phyloP scores from a whole-genome alignment of 2,888 invertebrate genomes.

The Drosophila rellima region DNA sequence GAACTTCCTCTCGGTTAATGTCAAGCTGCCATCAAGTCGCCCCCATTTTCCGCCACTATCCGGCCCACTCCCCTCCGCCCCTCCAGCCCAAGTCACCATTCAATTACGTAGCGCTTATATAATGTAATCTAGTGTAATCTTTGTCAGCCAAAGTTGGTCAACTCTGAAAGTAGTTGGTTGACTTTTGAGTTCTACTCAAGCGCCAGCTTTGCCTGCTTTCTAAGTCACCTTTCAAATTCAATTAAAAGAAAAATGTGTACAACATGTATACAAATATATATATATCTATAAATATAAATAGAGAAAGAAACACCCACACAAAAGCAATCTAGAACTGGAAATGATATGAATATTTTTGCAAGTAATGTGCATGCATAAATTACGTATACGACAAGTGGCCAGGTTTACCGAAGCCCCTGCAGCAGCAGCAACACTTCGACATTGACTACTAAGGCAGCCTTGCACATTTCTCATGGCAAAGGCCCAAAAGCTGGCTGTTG shows the following conservation, averaged over 20 bases:
- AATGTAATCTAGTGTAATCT: conserved; percentile 69
- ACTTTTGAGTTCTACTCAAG: conserved; percentile 66
- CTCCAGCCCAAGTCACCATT: conserved; percentile 20
- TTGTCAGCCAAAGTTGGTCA: conserved; percentile 71
- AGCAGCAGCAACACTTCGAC: conserved; percentile 22
- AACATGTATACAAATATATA: conserved; percentile 21
- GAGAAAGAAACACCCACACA: conserved; percentile 54
- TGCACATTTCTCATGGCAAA: conserved; percentile 55
- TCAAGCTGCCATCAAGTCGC: conserved; percentile 37
- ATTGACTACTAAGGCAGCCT: conserved; percentile 45
- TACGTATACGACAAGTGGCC: conserved; percentile 73
- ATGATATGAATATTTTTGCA: conserved; percentile 68
- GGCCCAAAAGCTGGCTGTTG: background rate
- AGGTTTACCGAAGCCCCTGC: conserved; percentile 41
- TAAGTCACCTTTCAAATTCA: conserved; percentile 76
- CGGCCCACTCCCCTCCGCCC: background rate
- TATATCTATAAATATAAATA: conserved; percentile 6
- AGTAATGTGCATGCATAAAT: conserved; percentile 76
- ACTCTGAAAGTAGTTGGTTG: conserved; percentile 78
- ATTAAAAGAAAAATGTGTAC: conserved; percentile 57
- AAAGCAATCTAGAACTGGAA: conserved; percentile 63
- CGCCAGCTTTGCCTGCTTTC: conserved; percentile 45
- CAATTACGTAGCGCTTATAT: conserved; percentile 66
- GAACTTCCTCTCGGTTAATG: conserved; percentile 31
- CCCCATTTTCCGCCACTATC: background rate